Evolutionary conservation across 2,888 invertebrate genomes (phyloP).

Genomic region (Drosophila pseudotakahashii): DNA sequence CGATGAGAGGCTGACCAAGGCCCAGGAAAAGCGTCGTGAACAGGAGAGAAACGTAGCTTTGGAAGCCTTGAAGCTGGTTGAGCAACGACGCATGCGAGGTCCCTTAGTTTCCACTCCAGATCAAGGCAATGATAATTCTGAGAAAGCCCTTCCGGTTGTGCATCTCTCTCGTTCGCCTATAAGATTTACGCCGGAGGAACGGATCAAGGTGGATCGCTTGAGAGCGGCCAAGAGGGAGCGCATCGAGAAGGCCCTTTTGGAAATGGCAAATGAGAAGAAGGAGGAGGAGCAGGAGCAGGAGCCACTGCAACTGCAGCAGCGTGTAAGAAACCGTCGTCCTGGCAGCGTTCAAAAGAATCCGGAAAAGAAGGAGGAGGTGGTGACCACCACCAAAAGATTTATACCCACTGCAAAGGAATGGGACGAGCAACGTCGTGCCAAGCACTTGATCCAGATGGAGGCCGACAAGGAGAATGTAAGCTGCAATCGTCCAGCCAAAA

Average conservation of each 20-base stretch:
- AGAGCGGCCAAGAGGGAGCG: conserved; percentile 55
- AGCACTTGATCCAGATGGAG: conserved; percentile 37
- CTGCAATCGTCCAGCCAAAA: background rate
- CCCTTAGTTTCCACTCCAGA: background rate
- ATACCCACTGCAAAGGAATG: conserved; percentile 66
- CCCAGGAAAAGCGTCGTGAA: conserved; percentile 46
- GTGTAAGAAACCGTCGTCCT: too few species aligned
- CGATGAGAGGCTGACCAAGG: background rate
- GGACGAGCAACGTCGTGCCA: conserved; percentile 59
- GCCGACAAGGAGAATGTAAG: conserved; percentile 1
- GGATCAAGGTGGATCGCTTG: conserved; percentile 53
- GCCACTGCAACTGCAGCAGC: background rate
- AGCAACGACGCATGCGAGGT: conserved; percentile 62
- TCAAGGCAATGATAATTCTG: background rate
- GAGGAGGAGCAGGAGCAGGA: conserved; percentile 52
- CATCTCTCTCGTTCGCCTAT: conserved; percentile 60
- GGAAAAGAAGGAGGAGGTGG: conserved; percentile 49
- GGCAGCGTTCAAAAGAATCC: background rate
- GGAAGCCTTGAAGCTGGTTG: conserved; percentile 60
- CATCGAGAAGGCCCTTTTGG: conserved; percentile 58
- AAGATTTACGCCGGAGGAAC: conserved; percentile 46
- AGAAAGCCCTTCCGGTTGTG: background rate
- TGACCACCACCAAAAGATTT: conserved; percentile 42
- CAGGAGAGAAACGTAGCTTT: conserved; percentile 61
- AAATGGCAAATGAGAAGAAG: conserved; percentile 54